These are phyloP conservation scores for Carcina quercana DNA, from an alignment of 2,888 invertebrate species.

Conservation along the genomic window DNA sequence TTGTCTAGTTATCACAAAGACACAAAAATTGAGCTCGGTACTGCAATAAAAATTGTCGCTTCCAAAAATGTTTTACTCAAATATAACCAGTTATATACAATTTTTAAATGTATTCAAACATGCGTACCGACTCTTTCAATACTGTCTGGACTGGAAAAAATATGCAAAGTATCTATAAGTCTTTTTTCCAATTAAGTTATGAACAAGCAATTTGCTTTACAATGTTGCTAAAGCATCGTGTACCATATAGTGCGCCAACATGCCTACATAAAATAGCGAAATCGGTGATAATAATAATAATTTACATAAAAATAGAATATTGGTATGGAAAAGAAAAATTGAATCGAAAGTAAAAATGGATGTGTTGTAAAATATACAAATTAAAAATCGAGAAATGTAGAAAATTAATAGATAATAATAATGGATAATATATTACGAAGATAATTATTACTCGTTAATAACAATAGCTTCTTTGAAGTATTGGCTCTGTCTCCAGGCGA, in stretches of 20 bases:
- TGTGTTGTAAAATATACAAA: conserved; percentile 53
- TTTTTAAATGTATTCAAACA: conserved; percentile 26
- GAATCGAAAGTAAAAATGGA: conserved; percentile 34
- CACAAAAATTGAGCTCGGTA: no score
- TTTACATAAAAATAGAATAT: conserved; percentile 30
- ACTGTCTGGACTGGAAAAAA: conserved; percentile 56
- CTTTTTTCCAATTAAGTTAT: conserved; percentile 19
- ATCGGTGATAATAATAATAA: conserved; percentile 37
- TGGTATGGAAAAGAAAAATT: conserved; percentile 24
- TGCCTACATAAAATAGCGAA: conserved; percentile 54
- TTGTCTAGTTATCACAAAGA: no score
- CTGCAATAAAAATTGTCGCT: no score
- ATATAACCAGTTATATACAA: no score
- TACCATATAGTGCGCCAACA: conserved; percentile 45
- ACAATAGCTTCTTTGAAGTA: conserved; percentile 97
- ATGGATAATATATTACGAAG: conserved; percentile 66
- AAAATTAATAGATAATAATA: conserved; percentile 45
- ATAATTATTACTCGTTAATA: conserved; percentile 85
- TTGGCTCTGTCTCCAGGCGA: conserved; percentile 97
- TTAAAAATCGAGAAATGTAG: conserved; percentile 49
- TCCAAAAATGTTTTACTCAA: no score
- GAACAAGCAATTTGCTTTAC: conserved; percentile 25
- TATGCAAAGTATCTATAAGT: conserved; percentile 37
- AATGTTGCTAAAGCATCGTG: conserved; percentile 41
- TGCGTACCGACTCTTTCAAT: conserved; percentile 62